Evolutionary conservation across 2,113 vertebrate genomes (phyloP).

Genomic region (Illadopsis cleaveri): DNA sequence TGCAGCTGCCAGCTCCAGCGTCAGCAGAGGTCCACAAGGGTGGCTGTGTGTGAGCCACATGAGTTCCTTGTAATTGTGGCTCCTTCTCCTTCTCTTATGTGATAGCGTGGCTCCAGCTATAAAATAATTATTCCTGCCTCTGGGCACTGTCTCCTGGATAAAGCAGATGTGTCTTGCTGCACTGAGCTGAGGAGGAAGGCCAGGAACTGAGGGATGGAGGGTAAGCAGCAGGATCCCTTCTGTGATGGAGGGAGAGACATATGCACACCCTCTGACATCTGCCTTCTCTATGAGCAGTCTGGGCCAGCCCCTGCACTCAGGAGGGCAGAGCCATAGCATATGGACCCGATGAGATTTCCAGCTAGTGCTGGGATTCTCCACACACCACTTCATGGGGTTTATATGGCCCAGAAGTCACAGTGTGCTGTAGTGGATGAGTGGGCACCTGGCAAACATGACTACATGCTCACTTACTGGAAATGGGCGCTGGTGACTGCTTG

Average conservation of each 20-base stretch:
- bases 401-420: neutral
- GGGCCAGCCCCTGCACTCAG: neutral
- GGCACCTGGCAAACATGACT: neutral
- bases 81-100: neutral
- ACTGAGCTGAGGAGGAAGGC: neutral
- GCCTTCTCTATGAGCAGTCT: neutral
- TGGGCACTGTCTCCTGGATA: accelerated
- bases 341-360: neutral
- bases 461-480: neutral
- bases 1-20: neutral
- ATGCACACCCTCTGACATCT: neutral
- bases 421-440: neutral
- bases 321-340: neutral
- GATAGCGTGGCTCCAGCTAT: neutral
- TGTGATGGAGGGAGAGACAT: neutral
- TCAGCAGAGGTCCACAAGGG: neutral
- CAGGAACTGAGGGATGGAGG: neutral
- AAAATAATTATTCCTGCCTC: neutral
- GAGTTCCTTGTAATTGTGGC: neutral
- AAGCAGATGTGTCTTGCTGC: neutral
- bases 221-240: neutral
- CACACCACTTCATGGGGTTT: neutral
- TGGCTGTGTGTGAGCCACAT: accelerated
- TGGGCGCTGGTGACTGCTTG: accelerated
- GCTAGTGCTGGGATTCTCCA: neutral